Percentiles rank a stretch among this genome's conserved stretches.
phyloP scores from a whole-genome alignment of 2,797 vertebrate species.

The Gymnothorax reevesii region DNA sequence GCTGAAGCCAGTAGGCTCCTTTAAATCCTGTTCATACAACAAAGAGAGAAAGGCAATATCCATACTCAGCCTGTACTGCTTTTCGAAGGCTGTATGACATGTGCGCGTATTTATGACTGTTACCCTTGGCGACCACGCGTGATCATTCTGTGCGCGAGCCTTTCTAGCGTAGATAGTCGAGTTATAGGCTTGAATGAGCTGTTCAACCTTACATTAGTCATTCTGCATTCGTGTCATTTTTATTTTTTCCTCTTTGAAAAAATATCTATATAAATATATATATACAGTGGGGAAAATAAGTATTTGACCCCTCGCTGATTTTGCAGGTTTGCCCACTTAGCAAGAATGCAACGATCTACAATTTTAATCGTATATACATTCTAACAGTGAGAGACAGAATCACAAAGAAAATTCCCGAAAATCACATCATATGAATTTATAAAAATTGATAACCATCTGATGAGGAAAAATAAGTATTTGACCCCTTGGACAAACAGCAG shows the following conservation, averaged over 20 bases:
- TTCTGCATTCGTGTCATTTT: neutral
- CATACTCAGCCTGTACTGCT: neutral
- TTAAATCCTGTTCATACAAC: neutral
- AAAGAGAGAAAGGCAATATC: neutral
- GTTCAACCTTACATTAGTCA: neutral
- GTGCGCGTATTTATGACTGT: neutral
- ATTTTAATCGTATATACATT: too few relatives aligned
- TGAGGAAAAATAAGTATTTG: too few relatives aligned
- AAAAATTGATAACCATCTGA: too few relatives aligned
- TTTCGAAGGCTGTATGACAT: neutral
- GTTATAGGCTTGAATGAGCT: neutral
- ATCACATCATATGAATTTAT: too few relatives aligned
- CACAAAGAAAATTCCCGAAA: too few relatives aligned
- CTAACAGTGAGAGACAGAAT: too few relatives aligned
- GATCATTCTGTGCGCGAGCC: neutral
- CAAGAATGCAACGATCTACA: too few relatives aligned
- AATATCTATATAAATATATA: neutral
- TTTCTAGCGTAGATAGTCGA: neutral
- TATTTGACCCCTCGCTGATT: too few relatives aligned
- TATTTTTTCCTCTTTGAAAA: neutral
- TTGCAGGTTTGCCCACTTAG: too few relatives aligned
- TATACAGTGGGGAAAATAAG: too few relatives aligned
- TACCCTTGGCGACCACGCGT: neutral
- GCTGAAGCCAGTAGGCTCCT: neutral
- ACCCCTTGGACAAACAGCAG: too few relatives aligned